Evolutionary conservation across 2,797 vertebrate genomes (phyloP).

Genomic region (Selene dorsalis): DNA sequence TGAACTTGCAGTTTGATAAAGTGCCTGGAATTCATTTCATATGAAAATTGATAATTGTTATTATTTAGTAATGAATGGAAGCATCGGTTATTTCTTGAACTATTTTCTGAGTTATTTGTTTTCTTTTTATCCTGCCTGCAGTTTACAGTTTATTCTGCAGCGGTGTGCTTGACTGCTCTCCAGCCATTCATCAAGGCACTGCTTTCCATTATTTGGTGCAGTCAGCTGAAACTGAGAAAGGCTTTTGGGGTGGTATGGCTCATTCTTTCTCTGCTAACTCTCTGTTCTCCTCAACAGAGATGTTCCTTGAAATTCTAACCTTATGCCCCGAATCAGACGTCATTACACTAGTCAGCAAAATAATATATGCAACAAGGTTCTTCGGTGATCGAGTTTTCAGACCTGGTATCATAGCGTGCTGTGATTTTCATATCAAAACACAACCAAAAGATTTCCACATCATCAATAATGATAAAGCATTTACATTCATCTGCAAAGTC

Average conservation of each 20-base stretch:
- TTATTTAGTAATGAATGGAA: slow-evolving; percentile 78
- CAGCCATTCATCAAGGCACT: slow-evolving; percentile 84
- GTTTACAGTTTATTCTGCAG: slow-evolving; percentile 83
- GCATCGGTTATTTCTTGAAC: slow-evolving; percentile 67
- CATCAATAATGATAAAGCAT: slow-evolving; percentile 47
- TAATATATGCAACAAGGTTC: slow-evolving; percentile 29
- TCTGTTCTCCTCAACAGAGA: slow-evolving; percentile 72
- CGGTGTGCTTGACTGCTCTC: slow-evolving; percentile 81
- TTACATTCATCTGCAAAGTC: slow-evolving; percentile 53
- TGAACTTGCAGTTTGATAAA: slow-evolving; percentile 64
- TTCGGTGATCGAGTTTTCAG: slow-evolving; percentile 37
- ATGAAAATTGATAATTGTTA: slow-evolving; percentile 73
- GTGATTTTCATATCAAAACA: slow-evolving; percentile 30
- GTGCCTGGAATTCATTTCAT: slow-evolving; percentile 54
- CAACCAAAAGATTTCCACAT: slow-evolving; percentile 40
- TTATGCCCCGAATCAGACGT: slow-evolving; percentile 47
- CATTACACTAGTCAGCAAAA: slow-evolving; percentile 59
- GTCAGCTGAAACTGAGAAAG: slow-evolving; percentile 85
- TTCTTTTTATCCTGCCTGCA: slow-evolving; percentile 76
- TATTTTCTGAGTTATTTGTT: slow-evolving; percentile 79
- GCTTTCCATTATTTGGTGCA: slow-evolving; percentile 87
- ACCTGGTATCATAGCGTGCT: slow-evolving; percentile 25
- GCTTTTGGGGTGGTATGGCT: slow-evolving; percentile 79
- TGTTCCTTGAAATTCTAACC: slow-evolving; percentile 65
- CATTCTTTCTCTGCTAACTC: slow-evolving; percentile 79